Evolutionary conservation across 2,113 vertebrate genomes (phyloP).

Genomic region (Xiphias gladius): DNA sequence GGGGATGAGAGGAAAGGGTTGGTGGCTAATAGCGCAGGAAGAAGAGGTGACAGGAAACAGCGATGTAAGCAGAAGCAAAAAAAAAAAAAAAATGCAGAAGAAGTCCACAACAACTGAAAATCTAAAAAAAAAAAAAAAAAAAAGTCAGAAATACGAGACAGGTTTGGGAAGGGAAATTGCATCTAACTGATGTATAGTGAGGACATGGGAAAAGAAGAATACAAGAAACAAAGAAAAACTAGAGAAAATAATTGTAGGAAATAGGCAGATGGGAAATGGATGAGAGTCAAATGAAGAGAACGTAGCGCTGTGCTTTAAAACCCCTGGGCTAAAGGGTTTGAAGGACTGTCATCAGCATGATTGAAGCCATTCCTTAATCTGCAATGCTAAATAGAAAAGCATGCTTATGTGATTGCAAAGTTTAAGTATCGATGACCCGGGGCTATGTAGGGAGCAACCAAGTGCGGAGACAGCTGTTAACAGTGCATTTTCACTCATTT

Average conservation of each 20-base stretch:
- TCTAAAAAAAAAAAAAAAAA: background rate
- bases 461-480: conserved; percentile 75
- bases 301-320: conserved; percentile 30
- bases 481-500: conserved; percentile 65
- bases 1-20: background rate
- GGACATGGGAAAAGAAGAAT: background rate
- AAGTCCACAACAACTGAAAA: background rate
- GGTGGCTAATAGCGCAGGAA: background rate
- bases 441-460: conserved; percentile 68
- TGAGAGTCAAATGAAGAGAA: conserved; percentile 51
- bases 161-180: background rate
- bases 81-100: background rate
- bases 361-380: conserved; percentile 83
- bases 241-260: conserved; percentile 20
- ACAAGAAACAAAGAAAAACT: conserved; percentile 13
- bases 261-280: conserved; percentile 49
- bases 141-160: background rate
- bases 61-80: background rate
- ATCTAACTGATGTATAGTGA: background rate
- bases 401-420: conserved; percentile 82
- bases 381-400: conserved; percentile 84
- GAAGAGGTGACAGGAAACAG: background rate
- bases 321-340: conserved; percentile 62
- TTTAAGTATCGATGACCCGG: conserved; percentile 81
- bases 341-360: conserved; percentile 77